Percentiles rank a stretch among this genome's conserved stretches.
Evolutionary conservation across 2,113 vertebrate species (phyloP).

Genomic region (Mormyrus iriodes): DNA sequence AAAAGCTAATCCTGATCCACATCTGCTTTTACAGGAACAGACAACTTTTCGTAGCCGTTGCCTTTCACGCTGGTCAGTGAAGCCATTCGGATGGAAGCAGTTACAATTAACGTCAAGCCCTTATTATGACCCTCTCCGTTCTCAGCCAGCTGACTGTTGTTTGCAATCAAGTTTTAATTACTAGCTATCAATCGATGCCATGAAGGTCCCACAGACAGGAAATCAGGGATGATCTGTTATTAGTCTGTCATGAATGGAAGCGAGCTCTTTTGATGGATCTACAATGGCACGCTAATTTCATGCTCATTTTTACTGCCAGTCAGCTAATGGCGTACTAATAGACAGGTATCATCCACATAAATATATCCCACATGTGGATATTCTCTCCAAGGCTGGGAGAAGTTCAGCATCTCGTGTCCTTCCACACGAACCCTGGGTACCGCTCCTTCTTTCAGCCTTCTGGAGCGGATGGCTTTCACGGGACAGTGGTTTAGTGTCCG

Average conservation of each 20-base stretch:
- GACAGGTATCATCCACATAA: constrained; percentile 4
- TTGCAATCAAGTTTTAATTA: constrained; percentile 20
- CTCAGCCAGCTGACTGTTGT: constrained; percentile 5
- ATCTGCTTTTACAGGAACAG: background rate
- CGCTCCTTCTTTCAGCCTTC: background rate
- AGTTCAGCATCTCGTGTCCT: background rate
- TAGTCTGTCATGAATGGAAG: background rate
- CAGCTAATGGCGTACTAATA: background rate
- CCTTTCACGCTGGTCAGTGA: background rate
- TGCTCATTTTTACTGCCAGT: constrained; percentile 4
- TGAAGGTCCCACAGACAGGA: constrained; percentile 8
- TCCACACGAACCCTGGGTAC: background rate
- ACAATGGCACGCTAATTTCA: constrained; percentile 12
- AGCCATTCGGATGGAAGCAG: background rate
- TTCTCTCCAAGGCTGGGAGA: background rate
- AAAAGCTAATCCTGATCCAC: background rate
- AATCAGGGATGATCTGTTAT: constrained; percentile 13
- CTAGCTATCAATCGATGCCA: constrained; percentile 15
- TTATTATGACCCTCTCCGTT: constrained; percentile 16
- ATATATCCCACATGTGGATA: constrained; percentile 9
- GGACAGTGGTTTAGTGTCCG: background rate
- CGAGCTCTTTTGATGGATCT: background rate
- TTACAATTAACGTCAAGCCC: background rate
- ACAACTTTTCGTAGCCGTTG: background rate
- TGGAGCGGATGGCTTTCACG: background rate